phyloP scores from a whole-genome alignment of 2,888 invertebrate genomes.

The Drosophila suboccidentalis region DNA sequence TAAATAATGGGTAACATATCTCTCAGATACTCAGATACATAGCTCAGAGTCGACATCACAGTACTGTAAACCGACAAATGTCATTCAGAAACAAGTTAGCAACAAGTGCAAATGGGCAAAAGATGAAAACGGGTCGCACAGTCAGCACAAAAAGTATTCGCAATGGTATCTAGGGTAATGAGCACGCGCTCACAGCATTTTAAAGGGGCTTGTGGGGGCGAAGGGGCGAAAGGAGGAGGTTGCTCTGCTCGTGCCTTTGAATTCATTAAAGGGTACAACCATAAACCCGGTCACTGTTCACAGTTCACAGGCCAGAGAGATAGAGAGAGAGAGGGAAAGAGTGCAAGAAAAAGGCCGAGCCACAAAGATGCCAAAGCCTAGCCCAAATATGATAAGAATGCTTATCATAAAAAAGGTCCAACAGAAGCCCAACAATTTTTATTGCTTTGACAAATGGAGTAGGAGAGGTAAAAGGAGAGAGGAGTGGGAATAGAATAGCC shows the following conservation, averaged over 20 bases:
- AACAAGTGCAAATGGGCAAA: slow-evolving; percentile 57
- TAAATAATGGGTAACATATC: slow-evolving; percentile 65
- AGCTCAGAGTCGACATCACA: slow-evolving; percentile 19
- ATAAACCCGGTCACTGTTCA: slow-evolving; percentile 41
- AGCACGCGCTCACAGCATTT: slow-evolving; percentile 45
- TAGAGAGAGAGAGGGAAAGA: background rate
- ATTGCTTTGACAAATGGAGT: slow-evolving; percentile 74
- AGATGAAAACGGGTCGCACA: slow-evolving; percentile 40
- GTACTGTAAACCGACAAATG: slow-evolving; percentile 44
- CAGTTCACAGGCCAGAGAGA: slow-evolving; percentile 26
- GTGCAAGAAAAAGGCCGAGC: slow-evolving; percentile 23
- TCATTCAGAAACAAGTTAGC: slow-evolving; percentile 50
- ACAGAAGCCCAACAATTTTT: slow-evolving; percentile 75
- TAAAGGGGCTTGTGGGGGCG: background rate
- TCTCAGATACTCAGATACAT: slow-evolving; percentile 50
- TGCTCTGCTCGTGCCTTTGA: slow-evolving; percentile 61
- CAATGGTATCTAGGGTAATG: slow-evolving; percentile 68
- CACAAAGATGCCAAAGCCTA: slow-evolving; percentile 53
- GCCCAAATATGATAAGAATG: slow-evolving; percentile 57
- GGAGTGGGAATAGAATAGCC: background rate
- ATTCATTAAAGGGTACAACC: slow-evolving; percentile 66
- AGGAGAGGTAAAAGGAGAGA: background rate
- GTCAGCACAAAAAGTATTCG: slow-evolving; percentile 52
- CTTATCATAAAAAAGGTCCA: slow-evolving; percentile 57
- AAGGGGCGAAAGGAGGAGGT: background rate